Conservation (phyloP, 2,113 vertebrate genomes). For the Vicugna pacos region DNA sequence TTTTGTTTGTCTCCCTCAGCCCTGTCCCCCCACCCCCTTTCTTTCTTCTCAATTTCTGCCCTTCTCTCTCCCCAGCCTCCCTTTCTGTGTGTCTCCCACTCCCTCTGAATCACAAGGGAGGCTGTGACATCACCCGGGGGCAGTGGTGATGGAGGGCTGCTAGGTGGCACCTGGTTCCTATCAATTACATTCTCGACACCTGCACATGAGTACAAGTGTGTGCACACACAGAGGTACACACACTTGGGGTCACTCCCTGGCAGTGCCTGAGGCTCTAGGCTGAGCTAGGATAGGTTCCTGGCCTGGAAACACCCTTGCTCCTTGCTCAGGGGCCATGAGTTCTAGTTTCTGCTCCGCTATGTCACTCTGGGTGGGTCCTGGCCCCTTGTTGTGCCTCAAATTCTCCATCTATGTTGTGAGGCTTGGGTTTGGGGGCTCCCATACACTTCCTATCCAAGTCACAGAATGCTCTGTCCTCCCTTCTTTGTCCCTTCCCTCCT, state of each 20-base stretch:
- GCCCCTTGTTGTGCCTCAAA: background rate
- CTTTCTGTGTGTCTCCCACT: constrained; percentile 22
- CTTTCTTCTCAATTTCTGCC: constrained; percentile 6
- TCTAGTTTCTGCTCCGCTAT: background rate
- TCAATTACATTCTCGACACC: background rate
- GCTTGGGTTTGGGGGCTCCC: background rate
- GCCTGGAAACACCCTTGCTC: background rate
- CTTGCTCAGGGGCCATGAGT: background rate
- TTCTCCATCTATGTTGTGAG: background rate
- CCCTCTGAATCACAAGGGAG: constrained; percentile 51
- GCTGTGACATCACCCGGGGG: background rate
- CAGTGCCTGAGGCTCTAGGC: background rate
- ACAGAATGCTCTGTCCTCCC: background rate
- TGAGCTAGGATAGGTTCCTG: background rate
- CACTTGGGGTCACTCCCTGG: background rate
- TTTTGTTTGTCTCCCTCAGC: constrained; percentile 11
- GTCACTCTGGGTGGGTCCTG: background rate
- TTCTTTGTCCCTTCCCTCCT: background rate
- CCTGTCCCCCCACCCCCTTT: background rate
- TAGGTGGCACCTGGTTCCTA: background rate
- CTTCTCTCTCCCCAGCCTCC: constrained; percentile 3
- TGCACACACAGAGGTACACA: background rate
- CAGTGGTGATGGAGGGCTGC: background rate
- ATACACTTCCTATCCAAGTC: background rate
- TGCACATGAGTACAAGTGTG: background rate